Base-by-base conservation (phyloP, 2,888 invertebrate genomes). In the Caenorhabditis angaria region DNA sequence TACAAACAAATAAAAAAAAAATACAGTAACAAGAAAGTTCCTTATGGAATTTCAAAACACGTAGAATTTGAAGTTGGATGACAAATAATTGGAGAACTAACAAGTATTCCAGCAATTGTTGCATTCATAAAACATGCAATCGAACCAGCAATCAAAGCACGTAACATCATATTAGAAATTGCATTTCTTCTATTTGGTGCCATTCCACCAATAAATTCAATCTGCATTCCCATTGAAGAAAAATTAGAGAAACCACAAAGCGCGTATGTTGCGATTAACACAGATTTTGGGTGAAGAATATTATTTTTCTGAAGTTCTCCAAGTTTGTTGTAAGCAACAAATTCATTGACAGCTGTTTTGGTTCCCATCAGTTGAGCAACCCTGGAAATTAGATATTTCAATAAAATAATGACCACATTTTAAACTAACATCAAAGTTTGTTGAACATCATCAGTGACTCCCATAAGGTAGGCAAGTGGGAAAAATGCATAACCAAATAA, bases 401-500 rank as follows among this genome's bases (percentile, higher is more conserved):
- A n/a, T 57, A 4, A 20, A 25, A 29, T 2, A 51, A 0, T 20
- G n/a, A 48, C 32, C 6, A 12, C 41, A 27, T 12, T 53, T 3
- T 1, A n/a, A 48, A 65, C 68, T 53, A 12, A 74, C 73, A 65
- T 51, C 28, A 83, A 65, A 1, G 84, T 83, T 57, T 87, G 82
- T 24, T 78, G 66, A 4, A 69, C 58, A 61, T 77, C 57, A 25
- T 77, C 77, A 10, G 81, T 87, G 4, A 86, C 90, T 2, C 92
- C 97, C 92, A 97, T 93, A 14, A 93, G 87, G 91, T 92, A 95
- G 59, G 94, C 93, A 0, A 97, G 87, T 0, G 97, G 97, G 85
- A 94, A 94, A 87, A 97, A 94, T 0, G 94, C 84, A 88, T 94
- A 94, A 0, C 94, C 93, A 61, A 95, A 90, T 14, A 96, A 89